Conservation (phyloP, 2,888 invertebrate genomes). For the Emmelina monodactyla region DNA sequence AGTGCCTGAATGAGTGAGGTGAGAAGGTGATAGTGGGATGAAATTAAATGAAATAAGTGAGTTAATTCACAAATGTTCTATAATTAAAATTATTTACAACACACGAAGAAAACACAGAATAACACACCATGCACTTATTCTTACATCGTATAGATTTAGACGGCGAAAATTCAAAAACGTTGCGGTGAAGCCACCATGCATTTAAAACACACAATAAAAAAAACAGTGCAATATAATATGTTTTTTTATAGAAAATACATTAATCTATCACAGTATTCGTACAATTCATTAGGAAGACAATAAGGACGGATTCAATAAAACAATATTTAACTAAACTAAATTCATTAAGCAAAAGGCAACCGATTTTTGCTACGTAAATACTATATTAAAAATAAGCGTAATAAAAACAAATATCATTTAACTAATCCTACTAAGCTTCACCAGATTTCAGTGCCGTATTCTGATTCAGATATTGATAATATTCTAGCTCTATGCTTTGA, state of each 20-base stretch:
- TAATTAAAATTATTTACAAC: constrained; percentile 60
- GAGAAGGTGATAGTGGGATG: constrained; percentile 45
- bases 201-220: constrained; percentile 24
- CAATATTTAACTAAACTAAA: constrained; percentile 1
- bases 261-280: constrained; percentile 15
- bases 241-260: constrained; percentile 4
- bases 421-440: constrained; percentile 22
- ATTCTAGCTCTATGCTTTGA: constrained; percentile 71
- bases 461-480: constrained; percentile 68
- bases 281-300: constrained; percentile 14
- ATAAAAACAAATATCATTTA: constrained; percentile 10
- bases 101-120: constrained; percentile 44
- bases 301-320: background rate
- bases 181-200: constrained; percentile 54
- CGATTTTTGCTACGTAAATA: constrained; percentile 11
- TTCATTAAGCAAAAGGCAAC: constrained; percentile 16
- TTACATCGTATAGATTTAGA: too few relatives aligned
- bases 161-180: constrained; percentile 36
- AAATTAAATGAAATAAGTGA: constrained; percentile 59
- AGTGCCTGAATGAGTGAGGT: constrained; percentile 31
- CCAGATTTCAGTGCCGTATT: constrained; percentile 81
- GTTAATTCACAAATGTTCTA: constrained; percentile 58
- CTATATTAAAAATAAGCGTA: constrained; percentile 19
- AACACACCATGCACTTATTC: constrained; percentile 65
- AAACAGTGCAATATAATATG: constrained; percentile 12